These are phyloP conservation scores for Eupristina koningsbergeri DNA, from an alignment of 1,140 invertebrate genomes.

Conservation along the genomic window DNA sequence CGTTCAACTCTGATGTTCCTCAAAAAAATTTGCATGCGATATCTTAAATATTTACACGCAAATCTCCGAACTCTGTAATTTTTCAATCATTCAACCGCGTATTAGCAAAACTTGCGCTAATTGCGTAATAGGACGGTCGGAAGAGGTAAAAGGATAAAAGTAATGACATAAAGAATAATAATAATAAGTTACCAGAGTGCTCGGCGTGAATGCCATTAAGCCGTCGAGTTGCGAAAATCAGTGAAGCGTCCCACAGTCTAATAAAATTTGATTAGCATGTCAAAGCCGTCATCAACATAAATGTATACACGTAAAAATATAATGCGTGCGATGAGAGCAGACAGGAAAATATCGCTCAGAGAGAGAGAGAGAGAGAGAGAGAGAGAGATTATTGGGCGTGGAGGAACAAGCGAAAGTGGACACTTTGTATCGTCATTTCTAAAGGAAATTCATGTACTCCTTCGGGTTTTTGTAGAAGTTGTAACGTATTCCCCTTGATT, in stretches of 20 bases:
- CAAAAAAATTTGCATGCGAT: background rate
- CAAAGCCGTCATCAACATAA: background rate
- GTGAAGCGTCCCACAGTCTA: background rate
- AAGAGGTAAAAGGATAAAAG: background rate
- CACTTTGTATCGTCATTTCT: background rate
- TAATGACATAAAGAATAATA: background rate
- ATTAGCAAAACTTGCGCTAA: background rate
- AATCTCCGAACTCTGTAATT: background rate
- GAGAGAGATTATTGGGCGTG: background rate
- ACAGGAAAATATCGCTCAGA: background rate
- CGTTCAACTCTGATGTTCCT: background rate
- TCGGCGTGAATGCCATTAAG: background rate
- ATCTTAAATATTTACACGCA: background rate
- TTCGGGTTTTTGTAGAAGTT: background rate
- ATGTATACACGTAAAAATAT: background rate
- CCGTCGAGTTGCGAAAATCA: background rate
- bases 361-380: too few species aligned
- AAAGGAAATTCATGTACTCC: background rate
- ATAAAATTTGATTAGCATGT: conserved; percentile 13
- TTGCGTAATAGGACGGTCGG: background rate
- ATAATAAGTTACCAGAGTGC: background rate
- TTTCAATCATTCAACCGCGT: background rate
- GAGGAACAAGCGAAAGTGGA: background rate
- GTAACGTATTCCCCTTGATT: background rate
- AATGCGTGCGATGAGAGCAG: background rate